Percentiles rank a stretch among this genome's conserved stretches.
phyloP scores from a whole-genome alignment of 2,113 vertebrate genomes.

The Hipposideros armiger region DNA sequence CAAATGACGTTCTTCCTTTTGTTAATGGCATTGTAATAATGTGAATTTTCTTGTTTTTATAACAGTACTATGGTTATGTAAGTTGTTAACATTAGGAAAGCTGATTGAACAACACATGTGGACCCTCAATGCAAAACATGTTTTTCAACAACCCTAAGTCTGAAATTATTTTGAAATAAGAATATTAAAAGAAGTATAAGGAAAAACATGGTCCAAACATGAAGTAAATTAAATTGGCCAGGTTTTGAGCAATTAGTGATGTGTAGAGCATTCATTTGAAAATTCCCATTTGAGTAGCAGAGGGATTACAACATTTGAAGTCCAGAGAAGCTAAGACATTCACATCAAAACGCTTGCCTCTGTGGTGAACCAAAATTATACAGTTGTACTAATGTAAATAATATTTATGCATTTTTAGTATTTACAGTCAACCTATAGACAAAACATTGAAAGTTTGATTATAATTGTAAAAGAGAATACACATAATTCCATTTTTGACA shows the following conservation, averaged over 20 bases:
- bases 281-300: conserved; percentile 22
- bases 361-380: conserved; percentile 43
- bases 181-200: background rate
- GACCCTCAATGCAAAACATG: rapidly evolving
- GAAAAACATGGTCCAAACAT: conserved; percentile 10
- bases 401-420: conserved; percentile 22
- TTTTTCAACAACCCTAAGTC: background rate
- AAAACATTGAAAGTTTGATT: background rate
- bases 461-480: background rate
- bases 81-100: background rate
- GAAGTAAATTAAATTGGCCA: conserved; percentile 57
- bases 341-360: conserved; percentile 6
- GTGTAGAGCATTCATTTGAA: conserved; percentile 58
- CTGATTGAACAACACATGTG: background rate
- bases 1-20: background rate
- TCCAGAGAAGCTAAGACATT: conserved; percentile 54
- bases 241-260: conserved; percentile 60
- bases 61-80: background rate
- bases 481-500: background rate
- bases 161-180: conserved; percentile 49
- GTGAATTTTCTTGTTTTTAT: background rate
- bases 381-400: conserved; percentile 41
- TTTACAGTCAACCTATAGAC: background rate
- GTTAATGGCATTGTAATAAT: background rate
- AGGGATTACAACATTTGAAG: conserved; percentile 62